phyloP scores from a whole-genome alignment of 2,113 vertebrate species.

The Peromyscus leucopus region DNA sequence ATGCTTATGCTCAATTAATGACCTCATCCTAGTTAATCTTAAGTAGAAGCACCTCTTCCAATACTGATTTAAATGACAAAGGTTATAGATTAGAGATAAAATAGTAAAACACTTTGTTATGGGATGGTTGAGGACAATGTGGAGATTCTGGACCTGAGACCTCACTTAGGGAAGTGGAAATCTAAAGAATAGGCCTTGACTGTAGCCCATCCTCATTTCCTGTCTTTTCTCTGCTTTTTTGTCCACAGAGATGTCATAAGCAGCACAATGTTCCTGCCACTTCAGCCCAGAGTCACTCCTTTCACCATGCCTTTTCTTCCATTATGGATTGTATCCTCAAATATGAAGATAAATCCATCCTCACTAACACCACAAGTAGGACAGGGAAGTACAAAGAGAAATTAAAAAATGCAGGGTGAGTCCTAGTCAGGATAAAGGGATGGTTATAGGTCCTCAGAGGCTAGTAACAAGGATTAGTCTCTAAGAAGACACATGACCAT shows the following conservation, averaged over 20 bases:
- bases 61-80: background rate
- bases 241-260: background rate
- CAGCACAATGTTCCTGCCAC: background rate
- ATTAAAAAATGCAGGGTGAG: background rate
- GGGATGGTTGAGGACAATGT: background rate
- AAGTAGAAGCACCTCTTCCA: background rate
- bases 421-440: background rate
- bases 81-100: background rate
- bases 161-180: too few relatives aligned
- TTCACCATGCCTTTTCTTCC: background rate
- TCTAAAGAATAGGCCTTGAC: background rate
- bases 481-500: background rate
- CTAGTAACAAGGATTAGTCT: background rate
- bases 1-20: background rate
- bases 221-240: background rate
- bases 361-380: background rate
- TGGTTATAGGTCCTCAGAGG: background rate
- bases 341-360: background rate
- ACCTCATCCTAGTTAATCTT: background rate
- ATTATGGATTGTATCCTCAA: too few relatives aligned
- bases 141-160: background rate
- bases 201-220: background rate
- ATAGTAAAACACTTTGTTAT: background rate
- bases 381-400: background rate
- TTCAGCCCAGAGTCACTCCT: background rate